A percentile compares a stretch with the other conserved stretches of the same genome.
phyloP scores from a whole-genome alignment of 2,888 invertebrate genomes.

The Strigamia crassipes region DNA sequence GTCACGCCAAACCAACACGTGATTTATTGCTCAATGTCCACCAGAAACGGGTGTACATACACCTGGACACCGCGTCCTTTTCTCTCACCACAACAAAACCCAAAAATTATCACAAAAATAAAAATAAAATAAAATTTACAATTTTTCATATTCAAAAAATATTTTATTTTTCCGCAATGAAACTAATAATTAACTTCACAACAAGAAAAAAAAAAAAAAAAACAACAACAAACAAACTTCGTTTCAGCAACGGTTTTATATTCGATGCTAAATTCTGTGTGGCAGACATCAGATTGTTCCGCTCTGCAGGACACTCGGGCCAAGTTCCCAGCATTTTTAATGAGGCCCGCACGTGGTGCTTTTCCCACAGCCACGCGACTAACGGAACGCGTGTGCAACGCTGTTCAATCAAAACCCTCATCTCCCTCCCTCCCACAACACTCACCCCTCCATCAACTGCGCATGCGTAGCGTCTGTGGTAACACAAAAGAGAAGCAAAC shows the following conservation, averaged over 20 bases:
- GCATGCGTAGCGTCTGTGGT: conserved; percentile 23
- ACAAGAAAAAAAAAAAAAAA: neutral
- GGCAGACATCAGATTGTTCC: conserved; percentile 22
- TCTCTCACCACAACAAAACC: too few relatives aligned
- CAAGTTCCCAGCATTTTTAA: conserved; percentile 27
- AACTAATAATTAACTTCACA: neutral
- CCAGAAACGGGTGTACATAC: neutral
- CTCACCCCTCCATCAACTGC: conserved; percentile 7
- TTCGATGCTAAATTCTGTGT: neutral
- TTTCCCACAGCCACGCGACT: conserved; percentile 30
- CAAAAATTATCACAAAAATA: neutral
- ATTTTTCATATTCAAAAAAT: too few relatives aligned
- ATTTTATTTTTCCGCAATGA: neutral
- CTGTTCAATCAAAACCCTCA: conserved; percentile 14
- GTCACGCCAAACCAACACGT: neutral
- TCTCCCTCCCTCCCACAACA: conserved; percentile 12
- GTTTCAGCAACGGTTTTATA: neutral
- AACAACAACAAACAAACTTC: too few relatives aligned
- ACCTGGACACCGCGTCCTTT: neutral
- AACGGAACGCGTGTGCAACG: conserved; percentile 30
- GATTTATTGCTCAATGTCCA: conserved; percentile 14
- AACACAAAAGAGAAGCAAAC: neutral
- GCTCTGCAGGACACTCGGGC: conserved; percentile 3
- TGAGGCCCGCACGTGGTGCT: conserved; percentile 30
- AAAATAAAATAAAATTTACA: neutral